Evolutionary conservation across 2,113 vertebrate species (phyloP), one percentile per base, ranked within the genome.

Genomic region (Entosphenus tridentatus): DNA sequence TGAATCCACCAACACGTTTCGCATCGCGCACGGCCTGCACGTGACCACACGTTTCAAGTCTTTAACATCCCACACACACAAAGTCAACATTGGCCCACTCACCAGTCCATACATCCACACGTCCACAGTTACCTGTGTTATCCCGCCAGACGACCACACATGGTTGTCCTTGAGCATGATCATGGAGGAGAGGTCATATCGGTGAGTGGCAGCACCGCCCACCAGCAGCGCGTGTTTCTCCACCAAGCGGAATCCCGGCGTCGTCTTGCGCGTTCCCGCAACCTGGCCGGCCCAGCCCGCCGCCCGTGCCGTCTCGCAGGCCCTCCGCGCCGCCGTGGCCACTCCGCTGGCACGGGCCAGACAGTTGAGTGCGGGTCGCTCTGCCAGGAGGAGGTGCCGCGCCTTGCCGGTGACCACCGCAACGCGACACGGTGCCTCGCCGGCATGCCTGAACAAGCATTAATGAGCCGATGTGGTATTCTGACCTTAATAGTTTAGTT

Each of bases 81-180:
- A 68, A 18, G 13, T 6, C 13, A 13, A 9, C 18, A 16, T 10
- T 21, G 18, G 8, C 13, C 12, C 17, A 39, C 13, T 39, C 14
- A 18, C 68, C 13, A 12, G 18, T 8, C 68, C 14, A 18, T 56
- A 10, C 17, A 14, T 16, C 68, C 56, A 13, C n/a, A 12, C 68
- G 10, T 13, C 68, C 21, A n/a, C 39, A 8, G 65, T 8, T 65
- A 87, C 86, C 82, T 83, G 73, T 13, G 74, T 76, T 71, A 88
- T 81, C 3, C 80, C 77, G 2, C 86, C 85, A 0, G 81, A 82
- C 0, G 84, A 82, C 80, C 79, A 75, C 1, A 86, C 58, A 12
- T 88, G 86, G 73, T 88, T 88, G 77, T 88, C 86, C 72, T 88
- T 88, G 71, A 88, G 75, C 86, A 88, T 88, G 73, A 84, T 75